A percentile compares a stretch with the other conserved stretches of the same genome.
Evolutionary conservation across 2,888 invertebrate species (phyloP).

Genomic region (Aphodius sticticus): DNA sequence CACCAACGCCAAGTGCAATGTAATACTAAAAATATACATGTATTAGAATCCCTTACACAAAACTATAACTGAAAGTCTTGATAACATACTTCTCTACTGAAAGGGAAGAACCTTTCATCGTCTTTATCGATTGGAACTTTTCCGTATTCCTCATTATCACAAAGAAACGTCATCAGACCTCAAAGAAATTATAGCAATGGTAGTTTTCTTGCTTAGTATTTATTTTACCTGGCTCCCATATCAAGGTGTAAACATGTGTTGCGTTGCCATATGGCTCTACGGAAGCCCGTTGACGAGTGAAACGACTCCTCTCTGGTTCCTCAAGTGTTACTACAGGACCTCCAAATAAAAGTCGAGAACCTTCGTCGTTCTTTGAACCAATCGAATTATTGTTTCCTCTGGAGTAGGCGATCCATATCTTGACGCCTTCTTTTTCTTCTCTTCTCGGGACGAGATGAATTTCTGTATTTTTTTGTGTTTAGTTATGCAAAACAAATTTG

Average conservation of each 20-base stretch:
- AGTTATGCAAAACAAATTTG: not conserved
- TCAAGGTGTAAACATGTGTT: conserved; percentile 70
- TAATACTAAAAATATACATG: conserved; percentile 64
- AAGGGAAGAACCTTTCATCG: conserved; percentile 57
- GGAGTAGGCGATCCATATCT: conserved; percentile 54
- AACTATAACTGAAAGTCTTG: not conserved
- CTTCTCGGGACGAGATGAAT: conserved; percentile 47
- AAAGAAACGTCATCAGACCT: conserved; percentile 53
- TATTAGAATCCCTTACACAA: not conserved
- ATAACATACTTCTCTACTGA: conserved; percentile 55
- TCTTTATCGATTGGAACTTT: conserved; percentile 42
- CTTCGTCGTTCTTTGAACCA: conserved; percentile 56
- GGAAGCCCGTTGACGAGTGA: conserved; percentile 45
- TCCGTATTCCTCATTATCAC: conserved; percentile 58
- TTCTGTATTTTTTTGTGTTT: conserved; percentile 50
- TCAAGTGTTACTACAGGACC: conserved; percentile 60
- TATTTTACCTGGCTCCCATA: conserved; percentile 69
- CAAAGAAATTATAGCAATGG: conserved; percentile 37
- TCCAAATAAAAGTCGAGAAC: conserved; percentile 61
- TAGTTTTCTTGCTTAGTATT: not conserved
- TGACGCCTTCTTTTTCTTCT: conserved; percentile 34
- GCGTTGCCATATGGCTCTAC: conserved; percentile 52
- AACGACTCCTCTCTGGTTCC: conserved; percentile 56
- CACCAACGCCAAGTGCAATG: conserved; percentile 72
- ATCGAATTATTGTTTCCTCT: conserved; percentile 56